Evolutionary conservation across 2,888 invertebrate genomes (phyloP), one percentile per base, ranked within the genome.

Genomic region (Metallyticus violacea): DNA sequence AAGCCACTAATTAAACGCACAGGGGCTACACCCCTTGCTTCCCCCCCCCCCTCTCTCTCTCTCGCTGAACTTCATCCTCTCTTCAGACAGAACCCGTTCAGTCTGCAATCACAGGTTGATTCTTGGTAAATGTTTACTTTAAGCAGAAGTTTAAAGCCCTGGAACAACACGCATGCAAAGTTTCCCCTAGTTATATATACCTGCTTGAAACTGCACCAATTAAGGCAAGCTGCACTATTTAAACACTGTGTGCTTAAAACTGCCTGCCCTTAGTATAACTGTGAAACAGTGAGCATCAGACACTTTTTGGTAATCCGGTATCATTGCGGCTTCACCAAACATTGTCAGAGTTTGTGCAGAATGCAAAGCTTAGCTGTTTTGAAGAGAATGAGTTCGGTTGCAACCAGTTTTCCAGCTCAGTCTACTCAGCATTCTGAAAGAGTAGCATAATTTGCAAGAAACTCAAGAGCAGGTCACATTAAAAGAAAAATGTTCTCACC

Each of bases 1-100:
- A 83, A 83, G 83, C n/a, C 77, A 77, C 83, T 83, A 83, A 83
- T 83, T 83, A 83, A 77, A 83, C 83, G 29, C 29, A 9, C 77
- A 28, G 27, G 30, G 3, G 26, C 9, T 29, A 22, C 78, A 9
- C 25, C 78, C 78, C 22, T n/a, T 30, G 30, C 81, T 29, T 22
- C 9, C 25, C 26, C 25, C 40, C 40, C 40, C 29, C 7, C 26
- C 30, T 81, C 7, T 6, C 22, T 15, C 83, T 25, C 1, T 7
- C 25, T 76, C 25, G 5, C 15, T 62, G 15, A 4, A 80, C 40
- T 26, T 62, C 26, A 5, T 26, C 29, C 76, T 76, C 15, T 62
- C 76, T 40, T 25, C 5, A 7, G 28, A 77, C n/a, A 77, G 76
- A 83, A 76, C 77, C 77, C 77, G 7, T 83, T 83, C 83, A 83